These are phyloP conservation scores for Rynchops niger DNA, from an alignment of 2,113 vertebrate genomes.

Conservation along the genomic window DNA sequence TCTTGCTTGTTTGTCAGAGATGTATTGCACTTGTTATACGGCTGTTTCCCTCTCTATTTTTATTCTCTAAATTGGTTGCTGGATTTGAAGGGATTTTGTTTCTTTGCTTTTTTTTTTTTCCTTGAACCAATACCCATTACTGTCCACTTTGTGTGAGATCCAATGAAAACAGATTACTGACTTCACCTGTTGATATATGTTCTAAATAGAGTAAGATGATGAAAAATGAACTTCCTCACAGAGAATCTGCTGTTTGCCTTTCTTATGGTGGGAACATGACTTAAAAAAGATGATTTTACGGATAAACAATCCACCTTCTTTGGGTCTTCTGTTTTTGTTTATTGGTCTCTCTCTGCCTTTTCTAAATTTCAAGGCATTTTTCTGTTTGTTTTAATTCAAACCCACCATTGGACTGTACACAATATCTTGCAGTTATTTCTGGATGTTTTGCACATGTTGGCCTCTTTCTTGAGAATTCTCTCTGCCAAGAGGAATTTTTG, in stretches of 20 bases:
- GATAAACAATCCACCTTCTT: neutral
- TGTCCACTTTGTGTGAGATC: neutral
- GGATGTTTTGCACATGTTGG: neutral
- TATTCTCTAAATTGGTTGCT: neutral
- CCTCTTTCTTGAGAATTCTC: neutral
- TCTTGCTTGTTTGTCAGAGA: slow-evolving; percentile 2
- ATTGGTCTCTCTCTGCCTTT: neutral
- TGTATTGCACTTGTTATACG: neutral
- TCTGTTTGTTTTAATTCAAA: neutral
- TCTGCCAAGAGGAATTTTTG: neutral
- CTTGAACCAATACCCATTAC: neutral
- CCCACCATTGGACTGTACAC: neutral
- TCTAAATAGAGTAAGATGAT: neutral
- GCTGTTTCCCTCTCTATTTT: neutral
- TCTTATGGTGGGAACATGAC: neutral
- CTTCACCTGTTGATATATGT: neutral
- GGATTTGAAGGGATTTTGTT: neutral
- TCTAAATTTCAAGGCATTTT: neutral
- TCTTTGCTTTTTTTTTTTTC: neutral
- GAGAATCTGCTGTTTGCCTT: neutral
- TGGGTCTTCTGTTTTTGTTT: neutral
- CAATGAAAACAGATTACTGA: neutral
- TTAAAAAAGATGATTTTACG: neutral
- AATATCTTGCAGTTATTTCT: neutral
- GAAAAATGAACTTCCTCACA: slow-evolving; percentile 1